Conservation (phyloP, 2,113 vertebrate species). For the Solenodon paradoxus region DNA sequence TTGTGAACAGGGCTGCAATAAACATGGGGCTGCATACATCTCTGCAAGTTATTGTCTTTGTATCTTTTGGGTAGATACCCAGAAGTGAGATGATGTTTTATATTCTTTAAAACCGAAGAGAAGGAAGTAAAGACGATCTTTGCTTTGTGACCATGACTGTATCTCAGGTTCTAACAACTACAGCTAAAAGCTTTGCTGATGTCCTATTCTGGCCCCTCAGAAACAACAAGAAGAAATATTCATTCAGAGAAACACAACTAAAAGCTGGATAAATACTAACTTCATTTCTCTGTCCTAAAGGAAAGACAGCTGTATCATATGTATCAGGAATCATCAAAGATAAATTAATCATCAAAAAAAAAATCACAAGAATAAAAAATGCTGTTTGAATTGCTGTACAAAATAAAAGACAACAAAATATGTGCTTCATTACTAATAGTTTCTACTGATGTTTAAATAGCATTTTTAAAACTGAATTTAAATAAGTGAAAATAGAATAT, state of each 20-base stretch:
- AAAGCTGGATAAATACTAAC: not conserved
- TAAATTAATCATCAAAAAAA: not conserved
- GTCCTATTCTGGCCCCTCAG: not conserved
- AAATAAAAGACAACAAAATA: not conserved
- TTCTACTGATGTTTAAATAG: not conserved
- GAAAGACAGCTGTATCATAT: not conserved
- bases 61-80: too few relatives aligned
- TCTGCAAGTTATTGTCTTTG: too few relatives aligned
- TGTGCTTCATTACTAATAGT: not conserved
- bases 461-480: not conserved
- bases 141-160: not conserved
- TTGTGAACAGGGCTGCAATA: too few relatives aligned
- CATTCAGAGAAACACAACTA: not conserved
- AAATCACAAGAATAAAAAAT: not conserved
- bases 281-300: not conserved
- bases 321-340: slow-evolving; percentile 5
- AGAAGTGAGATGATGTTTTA: too few relatives aligned
- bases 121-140: not conserved
- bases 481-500: not conserved
- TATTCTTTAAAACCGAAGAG: not conserved
- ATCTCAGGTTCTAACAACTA: not conserved
- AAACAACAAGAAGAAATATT: slow-evolving; percentile 11
- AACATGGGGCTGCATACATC: too few relatives aligned
- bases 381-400: not conserved
- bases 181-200: not conserved